phyloP scores from a whole-genome alignment of 37 sponge, comb jelly and placozoan genomes.

The Axinella damicornis region DNA sequence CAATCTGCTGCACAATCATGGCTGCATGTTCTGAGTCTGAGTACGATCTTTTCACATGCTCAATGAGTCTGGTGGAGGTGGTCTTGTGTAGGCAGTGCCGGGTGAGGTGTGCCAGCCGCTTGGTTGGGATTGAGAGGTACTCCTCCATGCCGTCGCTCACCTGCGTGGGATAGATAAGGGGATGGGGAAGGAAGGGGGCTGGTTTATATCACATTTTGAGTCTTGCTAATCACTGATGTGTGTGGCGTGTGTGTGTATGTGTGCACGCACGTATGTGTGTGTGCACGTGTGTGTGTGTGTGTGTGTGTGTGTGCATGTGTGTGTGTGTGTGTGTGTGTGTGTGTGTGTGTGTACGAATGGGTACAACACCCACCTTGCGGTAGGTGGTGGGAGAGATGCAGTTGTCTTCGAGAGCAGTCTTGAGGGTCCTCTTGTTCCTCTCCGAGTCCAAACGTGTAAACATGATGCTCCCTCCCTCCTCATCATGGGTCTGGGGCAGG shows the following conservation, averaged over 20 bases:
- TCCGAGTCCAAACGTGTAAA: conserved; percentile 78
- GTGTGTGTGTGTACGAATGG: too few relatives aligned
- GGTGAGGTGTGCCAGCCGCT: conserved; percentile 34
- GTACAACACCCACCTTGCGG: too few relatives aligned
- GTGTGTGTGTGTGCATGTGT: too few relatives aligned
- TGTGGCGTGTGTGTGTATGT: too few relatives aligned
- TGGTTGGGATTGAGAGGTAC: conserved; percentile 47
- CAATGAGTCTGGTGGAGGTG: conserved; percentile 1
- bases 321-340: too few relatives aligned
- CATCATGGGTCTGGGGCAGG: not conserved
- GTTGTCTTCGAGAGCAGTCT: conserved; percentile 42
- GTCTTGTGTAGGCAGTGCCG: conserved; percentile 6
- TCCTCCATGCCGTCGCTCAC: conserved; percentile 54
- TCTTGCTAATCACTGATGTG: not conserved
- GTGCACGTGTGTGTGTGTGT: too few relatives aligned
- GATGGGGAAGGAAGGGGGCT: not conserved
- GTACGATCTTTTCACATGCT: not conserved
- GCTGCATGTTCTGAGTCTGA: not conserved
- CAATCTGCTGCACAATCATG: not conserved
- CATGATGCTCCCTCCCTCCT: conserved; percentile 35
- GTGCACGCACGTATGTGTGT: too few relatives aligned
- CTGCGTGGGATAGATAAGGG: not conserved
- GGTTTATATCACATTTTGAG: too few relatives aligned
- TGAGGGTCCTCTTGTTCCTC: conserved; percentile 45
- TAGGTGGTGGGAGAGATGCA: not conserved